Conservation (phyloP, 35 echinoderm and acorn worm genomes). For the Stichopus chloronotus region DNA sequence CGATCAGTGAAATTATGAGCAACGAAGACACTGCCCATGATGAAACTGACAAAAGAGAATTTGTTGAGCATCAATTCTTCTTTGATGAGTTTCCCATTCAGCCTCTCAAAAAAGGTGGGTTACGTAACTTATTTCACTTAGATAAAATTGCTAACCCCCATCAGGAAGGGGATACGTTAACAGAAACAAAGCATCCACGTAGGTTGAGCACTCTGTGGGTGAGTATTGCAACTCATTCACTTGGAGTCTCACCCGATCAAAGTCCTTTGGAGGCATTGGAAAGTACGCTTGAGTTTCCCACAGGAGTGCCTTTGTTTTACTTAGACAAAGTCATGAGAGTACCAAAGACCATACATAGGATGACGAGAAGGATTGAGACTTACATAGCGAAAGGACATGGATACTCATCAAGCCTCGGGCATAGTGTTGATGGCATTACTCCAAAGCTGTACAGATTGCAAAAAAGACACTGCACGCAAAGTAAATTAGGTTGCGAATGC, state of each 20-base stretch:
- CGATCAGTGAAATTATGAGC: background rate
- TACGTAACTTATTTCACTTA: background rate
- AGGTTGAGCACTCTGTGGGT: background rate
- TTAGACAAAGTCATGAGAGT: slow-evolving; percentile 36
- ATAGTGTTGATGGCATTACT: slow-evolving; percentile 3
- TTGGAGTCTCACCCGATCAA: background rate
- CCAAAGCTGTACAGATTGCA: slow-evolving; percentile 24
- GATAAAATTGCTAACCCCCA: background rate
- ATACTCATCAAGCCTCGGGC: background rate
- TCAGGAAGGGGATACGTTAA: background rate
- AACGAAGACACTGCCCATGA: background rate
- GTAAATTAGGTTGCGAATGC: slow-evolving; percentile 4
- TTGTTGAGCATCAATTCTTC: slow-evolving; percentile 33
- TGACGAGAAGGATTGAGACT: slow-evolving; percentile 7
- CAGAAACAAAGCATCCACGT: background rate
- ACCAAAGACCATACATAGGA: background rate
- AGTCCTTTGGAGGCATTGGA: background rate
- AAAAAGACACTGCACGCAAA: background rate
- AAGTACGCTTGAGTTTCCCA: background rate
- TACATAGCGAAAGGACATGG: slow-evolving; percentile 31
- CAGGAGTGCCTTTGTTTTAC: background rate
- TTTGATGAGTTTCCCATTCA: slow-evolving; percentile 52
- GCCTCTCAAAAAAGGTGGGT: slow-evolving; percentile 2
- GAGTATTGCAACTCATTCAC: slow-evolving; percentile 41
- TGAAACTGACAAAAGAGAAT: background rate